Evolutionary conservation across 2,888 invertebrate species (phyloP).

Genomic region (Idaea dimidiata): DNA sequence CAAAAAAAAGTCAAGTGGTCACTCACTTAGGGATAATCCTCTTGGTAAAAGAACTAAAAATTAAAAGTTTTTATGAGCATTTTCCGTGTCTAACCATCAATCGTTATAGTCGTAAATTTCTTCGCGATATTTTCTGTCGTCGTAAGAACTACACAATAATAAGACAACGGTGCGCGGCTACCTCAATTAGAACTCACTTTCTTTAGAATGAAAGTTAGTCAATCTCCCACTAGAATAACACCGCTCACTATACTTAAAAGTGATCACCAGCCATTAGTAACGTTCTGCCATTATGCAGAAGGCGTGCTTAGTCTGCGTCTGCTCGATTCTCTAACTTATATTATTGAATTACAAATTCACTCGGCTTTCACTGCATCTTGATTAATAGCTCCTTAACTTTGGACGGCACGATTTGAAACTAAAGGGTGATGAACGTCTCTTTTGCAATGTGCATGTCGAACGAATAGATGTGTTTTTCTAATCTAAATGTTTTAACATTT

Average conservation of each 20-base stretch:
- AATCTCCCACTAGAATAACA: background rate
- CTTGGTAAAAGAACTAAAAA: no score
- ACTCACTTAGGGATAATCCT: no score
- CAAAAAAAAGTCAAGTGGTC: no score
- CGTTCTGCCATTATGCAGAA: background rate
- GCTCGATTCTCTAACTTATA: background rate
- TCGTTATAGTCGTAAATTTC: no score
- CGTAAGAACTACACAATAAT: no score
- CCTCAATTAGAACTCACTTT: background rate
- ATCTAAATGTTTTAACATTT: no score
- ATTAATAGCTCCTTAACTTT: background rate
- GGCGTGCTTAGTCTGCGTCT: background rate
- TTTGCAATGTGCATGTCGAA: background rate
- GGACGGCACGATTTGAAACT: background rate
- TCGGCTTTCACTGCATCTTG: background rate
- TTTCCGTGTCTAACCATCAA: no score
- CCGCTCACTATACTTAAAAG: background rate
- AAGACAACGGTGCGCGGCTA: no score
- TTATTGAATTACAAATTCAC: background rate
- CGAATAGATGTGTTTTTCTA: no score
- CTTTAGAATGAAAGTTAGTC: background rate
- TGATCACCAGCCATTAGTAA: background rate
- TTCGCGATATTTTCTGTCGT: no score
- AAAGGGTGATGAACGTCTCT: background rate
- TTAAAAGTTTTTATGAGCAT: no score